Percentiles rank a stretch among this genome's conserved stretches.
phyloP scores from a whole-genome alignment of 2,797 vertebrate genomes.

The Coluber constrictor region DNA sequence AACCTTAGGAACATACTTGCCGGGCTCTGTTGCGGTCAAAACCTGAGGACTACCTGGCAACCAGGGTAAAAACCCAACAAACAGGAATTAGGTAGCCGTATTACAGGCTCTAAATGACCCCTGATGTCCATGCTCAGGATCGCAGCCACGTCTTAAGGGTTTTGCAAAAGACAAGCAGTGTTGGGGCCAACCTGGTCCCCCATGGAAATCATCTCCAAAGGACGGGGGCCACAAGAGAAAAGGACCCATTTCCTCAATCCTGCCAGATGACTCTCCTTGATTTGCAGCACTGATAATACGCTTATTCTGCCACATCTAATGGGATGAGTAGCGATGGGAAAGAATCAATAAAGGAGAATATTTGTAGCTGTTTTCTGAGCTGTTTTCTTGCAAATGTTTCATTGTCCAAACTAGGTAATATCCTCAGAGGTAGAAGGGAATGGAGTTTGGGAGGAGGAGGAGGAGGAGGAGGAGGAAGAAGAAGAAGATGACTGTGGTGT shows the following conservation, averaged over 20 bases:
- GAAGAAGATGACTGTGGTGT: too few species aligned
- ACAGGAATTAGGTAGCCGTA: background rate
- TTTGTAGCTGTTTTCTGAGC: too few species aligned
- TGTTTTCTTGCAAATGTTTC: too few species aligned
- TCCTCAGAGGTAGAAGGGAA: too few species aligned
- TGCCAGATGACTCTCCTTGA: background rate
- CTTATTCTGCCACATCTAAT: too few species aligned
- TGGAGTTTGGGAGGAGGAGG: too few species aligned
- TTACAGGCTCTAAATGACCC: background rate
- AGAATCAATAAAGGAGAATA: too few species aligned
- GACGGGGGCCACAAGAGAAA: background rate
- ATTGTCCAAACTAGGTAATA: too few species aligned
- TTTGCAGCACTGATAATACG: background rate
- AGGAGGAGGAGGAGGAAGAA: too few species aligned
- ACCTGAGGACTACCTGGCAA: background rate
- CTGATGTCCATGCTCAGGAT: background rate
- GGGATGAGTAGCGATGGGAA: background rate
- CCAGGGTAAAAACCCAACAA: background rate
- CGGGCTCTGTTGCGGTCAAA: too few species aligned
- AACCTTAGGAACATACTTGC: too few species aligned
- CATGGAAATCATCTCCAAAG: background rate
- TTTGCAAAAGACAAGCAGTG: background rate
- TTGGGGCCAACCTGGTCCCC: background rate
- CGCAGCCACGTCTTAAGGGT: background rate
- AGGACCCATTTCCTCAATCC: background rate